Percentiles rank a stretch among this genome's conserved stretches.
phyloP scores from a whole-genome alignment of 2,113 vertebrate species.

The Calypte anna region DNA sequence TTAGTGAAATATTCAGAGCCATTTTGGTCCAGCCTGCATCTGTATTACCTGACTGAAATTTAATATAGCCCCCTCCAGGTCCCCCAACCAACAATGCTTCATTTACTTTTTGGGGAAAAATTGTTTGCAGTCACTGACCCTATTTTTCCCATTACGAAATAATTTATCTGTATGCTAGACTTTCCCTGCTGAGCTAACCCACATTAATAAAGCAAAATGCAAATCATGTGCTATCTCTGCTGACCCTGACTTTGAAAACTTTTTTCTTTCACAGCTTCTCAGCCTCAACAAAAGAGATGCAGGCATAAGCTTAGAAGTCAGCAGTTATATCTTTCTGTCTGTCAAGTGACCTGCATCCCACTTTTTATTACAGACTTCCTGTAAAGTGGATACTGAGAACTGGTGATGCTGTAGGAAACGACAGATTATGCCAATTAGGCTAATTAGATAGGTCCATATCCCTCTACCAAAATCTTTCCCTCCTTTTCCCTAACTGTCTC shows the following conservation, averaged over 20 bases:
- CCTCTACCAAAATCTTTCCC: background rate
- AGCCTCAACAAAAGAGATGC: background rate
- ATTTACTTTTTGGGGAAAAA: background rate
- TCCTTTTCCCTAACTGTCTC: background rate
- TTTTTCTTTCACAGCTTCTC: slow-evolving; percentile 31
- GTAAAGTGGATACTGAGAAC: background rate
- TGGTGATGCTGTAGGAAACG: background rate
- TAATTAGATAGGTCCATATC: background rate
- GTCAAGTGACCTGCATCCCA: background rate
- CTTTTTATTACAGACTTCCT: slow-evolving; percentile 8
- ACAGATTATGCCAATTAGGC: background rate
- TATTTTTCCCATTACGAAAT: slow-evolving; percentile 12
- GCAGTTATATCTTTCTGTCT: background rate
- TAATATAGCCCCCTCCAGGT: background rate
- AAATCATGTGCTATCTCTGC: slow-evolving; percentile 15
- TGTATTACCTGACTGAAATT: background rate
- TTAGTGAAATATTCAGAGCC: background rate
- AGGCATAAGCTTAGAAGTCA: slow-evolving; percentile 15
- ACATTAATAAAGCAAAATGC: slow-evolving; percentile 35
- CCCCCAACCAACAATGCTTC: accelerated
- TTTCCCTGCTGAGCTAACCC: background rate
- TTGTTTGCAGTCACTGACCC: background rate
- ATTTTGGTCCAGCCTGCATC: background rate
- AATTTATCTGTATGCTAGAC: background rate
- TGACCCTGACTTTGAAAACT: slow-evolving; percentile 36